A percentile compares a stretch with the other conserved stretches of the same genome.
phyloP scores from a whole-genome alignment of 2,797 vertebrate species.

The Craterocephalus amniculus region DNA sequence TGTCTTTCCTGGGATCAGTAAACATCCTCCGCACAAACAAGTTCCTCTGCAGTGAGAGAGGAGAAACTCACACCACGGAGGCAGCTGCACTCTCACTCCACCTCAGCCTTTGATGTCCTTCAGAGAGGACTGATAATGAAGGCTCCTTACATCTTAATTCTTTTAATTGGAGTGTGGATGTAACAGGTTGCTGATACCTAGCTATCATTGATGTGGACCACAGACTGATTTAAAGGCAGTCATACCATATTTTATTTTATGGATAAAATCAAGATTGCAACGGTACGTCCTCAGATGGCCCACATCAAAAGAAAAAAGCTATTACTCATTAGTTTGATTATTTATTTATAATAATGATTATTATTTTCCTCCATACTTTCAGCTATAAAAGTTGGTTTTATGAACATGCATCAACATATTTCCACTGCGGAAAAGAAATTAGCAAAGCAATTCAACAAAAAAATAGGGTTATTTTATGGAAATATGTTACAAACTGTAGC shows the following conservation, averaged over 20 bases:
- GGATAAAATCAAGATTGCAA: background rate
- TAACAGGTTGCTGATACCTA: constrained; percentile 63
- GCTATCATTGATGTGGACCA: constrained; percentile 29
- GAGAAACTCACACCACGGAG: constrained; percentile 82
- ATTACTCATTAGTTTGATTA: background rate
- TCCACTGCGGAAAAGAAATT: background rate
- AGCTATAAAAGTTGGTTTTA: background rate
- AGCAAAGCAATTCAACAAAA: background rate
- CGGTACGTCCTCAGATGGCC: background rate
- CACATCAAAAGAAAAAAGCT: background rate
- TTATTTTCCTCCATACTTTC: background rate
- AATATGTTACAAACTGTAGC: background rate
- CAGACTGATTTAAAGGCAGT: constrained; percentile 13
- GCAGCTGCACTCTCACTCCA: constrained; percentile 85
- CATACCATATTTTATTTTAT: background rate
- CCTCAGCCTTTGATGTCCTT: constrained; percentile 80
- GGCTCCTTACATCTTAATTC: constrained; percentile 77
- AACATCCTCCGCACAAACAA: constrained; percentile 87
- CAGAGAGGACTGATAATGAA: constrained; percentile 80
- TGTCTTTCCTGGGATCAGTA: constrained; percentile 86
- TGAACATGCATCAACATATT: background rate
- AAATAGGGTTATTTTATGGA: too few relatives aligned
- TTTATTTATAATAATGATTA: too few relatives aligned
- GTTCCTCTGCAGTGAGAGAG: constrained; percentile 76
- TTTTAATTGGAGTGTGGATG: constrained; percentile 76